These are phyloP conservation scores for Oncopodura yosiiana DNA, from an alignment of 1,140 invertebrate species.

Conservation along the genomic window DNA sequence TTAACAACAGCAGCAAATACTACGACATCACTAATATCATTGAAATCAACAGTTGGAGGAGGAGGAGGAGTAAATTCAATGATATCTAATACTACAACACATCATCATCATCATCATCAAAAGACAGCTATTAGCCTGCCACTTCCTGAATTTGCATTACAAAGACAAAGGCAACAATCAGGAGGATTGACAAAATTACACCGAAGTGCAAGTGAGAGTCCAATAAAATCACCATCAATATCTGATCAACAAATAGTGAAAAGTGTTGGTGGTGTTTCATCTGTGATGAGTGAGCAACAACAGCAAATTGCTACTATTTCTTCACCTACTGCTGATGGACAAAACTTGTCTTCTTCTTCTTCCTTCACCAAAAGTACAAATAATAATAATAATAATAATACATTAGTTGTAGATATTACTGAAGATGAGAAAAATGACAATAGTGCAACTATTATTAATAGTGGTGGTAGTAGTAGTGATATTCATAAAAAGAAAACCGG, in stretches of 20 bases:
- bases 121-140: slow-evolving; percentile 59
- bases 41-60: slow-evolving; percentile 47
- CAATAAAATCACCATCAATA: slow-evolving; percentile 24
- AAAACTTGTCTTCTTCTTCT: slow-evolving; percentile 1
- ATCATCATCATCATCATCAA: slow-evolving; percentile 21
- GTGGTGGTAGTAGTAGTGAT: slow-evolving; percentile 9
- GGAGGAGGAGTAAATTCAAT: slow-evolving; percentile 41
- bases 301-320: slow-evolving; percentile 17
- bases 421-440: neutral
- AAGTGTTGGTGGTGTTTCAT: slow-evolving; percentile 7
- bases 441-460: slow-evolving; percentile 4
- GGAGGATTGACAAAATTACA: neutral
- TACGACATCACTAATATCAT: no score
- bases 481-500: neutral
- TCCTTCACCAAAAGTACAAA: slow-evolving; percentile 31
- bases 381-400: slow-evolving; percentile 8
- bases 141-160: slow-evolving; percentile 66
- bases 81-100: slow-evolving; percentile 7
- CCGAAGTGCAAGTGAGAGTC: slow-evolving; percentile 24
- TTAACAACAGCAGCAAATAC: slow-evolving; percentile 47
- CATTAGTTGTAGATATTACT: neutral
- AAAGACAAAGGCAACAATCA: slow-evolving; percentile 5
- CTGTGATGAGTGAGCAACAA: slow-evolving; percentile 27
- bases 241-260: no score
- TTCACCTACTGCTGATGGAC: slow-evolving; percentile 4